Base-by-base conservation (phyloP, 2,888 invertebrate genomes). In the Scelioninae gen. 2 region DNA sequence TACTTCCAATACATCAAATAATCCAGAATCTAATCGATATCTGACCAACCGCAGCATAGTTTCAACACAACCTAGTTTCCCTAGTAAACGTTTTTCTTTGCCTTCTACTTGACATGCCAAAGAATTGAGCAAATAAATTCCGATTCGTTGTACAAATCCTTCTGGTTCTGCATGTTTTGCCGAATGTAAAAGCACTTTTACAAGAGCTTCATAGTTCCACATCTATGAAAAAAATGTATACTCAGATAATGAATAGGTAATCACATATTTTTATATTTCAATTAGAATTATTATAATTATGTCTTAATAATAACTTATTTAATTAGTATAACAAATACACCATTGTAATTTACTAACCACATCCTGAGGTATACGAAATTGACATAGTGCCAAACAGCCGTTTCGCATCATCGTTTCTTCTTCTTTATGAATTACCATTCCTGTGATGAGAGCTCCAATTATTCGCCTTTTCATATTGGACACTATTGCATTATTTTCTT, bases 101-200 rank as follows among this genome's bases (percentile, higher is more conserved):
- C 96, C 96, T 83, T 97, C 96, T 6, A 98, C 97, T 87, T 97
- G 97, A 86, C 98, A 98, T 4, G 98, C 97, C 77, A 98, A 89
- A 0, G 96, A 96, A 87, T 98, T 98, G 61, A 98, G 89, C 78
- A 98, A 89, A 87, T 96, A 97, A 79, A 98, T 96, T 16, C 96
- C 96, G 81, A 98, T 95, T 75, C 97, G 91, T 84, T 96, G 97
- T 7, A 97, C 96, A 85, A 97, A 96, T 35, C 95, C 94, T 85
- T 96, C 96, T 79, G 94, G 93, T 80, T 93, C 93, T 72, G 92
- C 92, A 78, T 93, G 92, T 15, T 92, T 90, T 0, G 96, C 93
- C 18, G 96, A 94, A 81, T 93, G 91, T 71, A 97, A 87, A 48
- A 97, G 88, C 57, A 96, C 92, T 78, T 91, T 90, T 0, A 96